phyloP scores from a whole-genome alignment of 1,140 invertebrate species.

The Bilobella aurantiaca region DNA sequence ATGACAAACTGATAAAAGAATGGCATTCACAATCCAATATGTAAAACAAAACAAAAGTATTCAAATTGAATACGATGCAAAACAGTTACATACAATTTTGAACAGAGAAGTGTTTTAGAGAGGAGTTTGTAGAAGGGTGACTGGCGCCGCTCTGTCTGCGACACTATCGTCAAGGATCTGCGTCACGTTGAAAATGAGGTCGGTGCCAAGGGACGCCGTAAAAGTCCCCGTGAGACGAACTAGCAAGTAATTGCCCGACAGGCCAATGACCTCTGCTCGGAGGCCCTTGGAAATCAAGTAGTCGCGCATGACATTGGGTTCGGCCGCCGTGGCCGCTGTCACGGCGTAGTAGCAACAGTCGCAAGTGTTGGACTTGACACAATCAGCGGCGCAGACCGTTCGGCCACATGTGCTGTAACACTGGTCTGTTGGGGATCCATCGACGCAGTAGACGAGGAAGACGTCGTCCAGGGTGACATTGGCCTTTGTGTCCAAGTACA shows the following conservation, averaged over 20 bases:
- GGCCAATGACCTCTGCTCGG: not conserved
- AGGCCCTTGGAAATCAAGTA: not conserved
- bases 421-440: not conserved
- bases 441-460: not conserved
- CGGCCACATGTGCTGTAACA: conserved; percentile 2
- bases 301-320: not conserved
- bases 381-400: not conserved
- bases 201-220: not conserved
- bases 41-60: no score
- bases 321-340: not conserved
- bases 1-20: no score
- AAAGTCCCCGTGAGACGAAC: not conserved
- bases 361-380: not conserved
- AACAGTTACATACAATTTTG: no score
- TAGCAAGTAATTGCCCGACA: not conserved
- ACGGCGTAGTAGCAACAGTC: not conserved
- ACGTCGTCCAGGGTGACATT: not conserved
- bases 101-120: no score
- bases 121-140: no score
- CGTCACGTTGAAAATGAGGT: not conserved
- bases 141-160: no score
- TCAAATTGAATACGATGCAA: no score
- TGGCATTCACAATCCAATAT: no score
- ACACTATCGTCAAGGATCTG: not conserved
- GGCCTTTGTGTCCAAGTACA: not conserved